phyloP scores from a whole-genome alignment of 2,113 vertebrate species.

The Lepus americanus region DNA sequence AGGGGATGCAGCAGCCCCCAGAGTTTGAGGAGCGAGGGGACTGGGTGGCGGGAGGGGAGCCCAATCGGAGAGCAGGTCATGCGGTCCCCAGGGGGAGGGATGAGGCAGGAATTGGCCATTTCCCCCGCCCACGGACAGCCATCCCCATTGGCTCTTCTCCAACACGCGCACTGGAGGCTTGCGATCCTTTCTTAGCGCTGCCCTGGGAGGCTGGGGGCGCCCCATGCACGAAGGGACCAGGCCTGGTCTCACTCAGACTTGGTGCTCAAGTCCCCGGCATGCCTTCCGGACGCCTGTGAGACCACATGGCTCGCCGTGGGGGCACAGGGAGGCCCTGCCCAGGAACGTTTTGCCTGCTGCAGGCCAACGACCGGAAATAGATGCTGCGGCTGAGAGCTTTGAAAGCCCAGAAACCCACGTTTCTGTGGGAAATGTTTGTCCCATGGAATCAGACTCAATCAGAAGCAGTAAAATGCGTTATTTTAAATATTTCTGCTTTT shows the following conservation, averaged over 20 bases:
- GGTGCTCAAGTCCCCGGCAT: no score
- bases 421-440: background rate
- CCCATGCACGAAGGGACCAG: rapidly evolving
- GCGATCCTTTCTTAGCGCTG: background rate
- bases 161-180: rapidly evolving
- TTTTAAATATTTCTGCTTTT: background rate
- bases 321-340: background rate
- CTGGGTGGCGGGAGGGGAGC: background rate
- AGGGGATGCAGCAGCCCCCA: rapidly evolving
- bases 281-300: no score
- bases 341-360: background rate
- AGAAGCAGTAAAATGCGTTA: background rate
- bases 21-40: rapidly evolving
- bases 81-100: rapidly evolving
- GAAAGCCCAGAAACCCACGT: rapidly evolving
- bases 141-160: rapidly evolving
- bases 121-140: background rate
- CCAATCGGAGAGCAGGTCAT: rapidly evolving
- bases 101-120: rapidly evolving
- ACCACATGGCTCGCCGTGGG: background rate
- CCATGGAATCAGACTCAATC: rapidly evolving
- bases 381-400: rapidly evolving
- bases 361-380: background rate
- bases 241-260: background rate
- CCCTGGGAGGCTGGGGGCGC: rapidly evolving